Evolutionary conservation across 2,888 invertebrate species (phyloP), one percentile per base, ranked within the genome.

Genomic region (Neoaliturus tenellus): DNA sequence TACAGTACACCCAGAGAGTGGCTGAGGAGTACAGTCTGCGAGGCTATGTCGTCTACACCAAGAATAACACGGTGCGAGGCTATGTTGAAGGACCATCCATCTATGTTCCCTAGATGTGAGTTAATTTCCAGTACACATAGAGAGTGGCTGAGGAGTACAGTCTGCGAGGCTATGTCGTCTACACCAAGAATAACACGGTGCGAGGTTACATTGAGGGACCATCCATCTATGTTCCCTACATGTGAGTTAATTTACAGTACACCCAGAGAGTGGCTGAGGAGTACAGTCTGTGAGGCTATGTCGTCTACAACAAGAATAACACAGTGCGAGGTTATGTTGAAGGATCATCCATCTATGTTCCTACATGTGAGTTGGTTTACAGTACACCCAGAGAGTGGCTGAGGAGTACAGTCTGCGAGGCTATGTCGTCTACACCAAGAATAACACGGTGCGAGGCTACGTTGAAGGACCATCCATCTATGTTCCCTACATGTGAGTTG

Each of bases 1-100:
- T 62, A 20, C 28, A 75, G 75, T 75, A 75, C 39, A 75, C 75
- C 14, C 41, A 75, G 48, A 41, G 75, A 25, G 75, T 75, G 3
- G 75, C 75, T n/a, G 75, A 75, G 20, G 75, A 75, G 39, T 75
- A 75, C 48, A 75, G 44, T 44, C 23, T 75, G 44, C 75, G 75
- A 75, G 75, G 75, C 48, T 75, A 75, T n/a, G 75, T 75, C 1
- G 75, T 75, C 28, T 75, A 75, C 75, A 75, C 75, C 8, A 75
- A 75, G 23, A 75, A 75, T 48, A 23, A 75, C 44, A 44, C 75
- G 1, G 75, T 75, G 44, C 44, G 75, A 75, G 75, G 75, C 75
- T 75, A 75, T 25, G 75, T 75, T 0, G 75, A 75, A 17, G 75
- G 75, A n/a, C 75, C 41, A 10, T 44, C 35, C 6, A 75, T 28